Percentiles rank a stretch among this genome's conserved stretches.
phyloP scores from a whole-genome alignment of 2,888 invertebrate species.

The Cheilosia soror region DNA sequence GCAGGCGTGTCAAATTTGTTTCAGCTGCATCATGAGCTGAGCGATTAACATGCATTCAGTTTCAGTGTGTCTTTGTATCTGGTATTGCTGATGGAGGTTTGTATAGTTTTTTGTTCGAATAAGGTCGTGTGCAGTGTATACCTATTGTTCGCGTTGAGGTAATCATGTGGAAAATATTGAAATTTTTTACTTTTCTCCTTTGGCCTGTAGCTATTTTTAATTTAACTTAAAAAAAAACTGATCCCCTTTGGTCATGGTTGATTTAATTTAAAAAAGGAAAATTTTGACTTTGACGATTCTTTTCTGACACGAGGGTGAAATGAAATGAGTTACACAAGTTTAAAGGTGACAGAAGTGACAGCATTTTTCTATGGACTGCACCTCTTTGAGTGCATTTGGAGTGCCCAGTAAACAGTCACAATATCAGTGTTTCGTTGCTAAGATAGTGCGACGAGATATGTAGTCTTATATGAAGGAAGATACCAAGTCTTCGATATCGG shows the following conservation, averaged over 20 bases:
- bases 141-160: slow-evolving; percentile 45
- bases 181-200: slow-evolving; percentile 33
- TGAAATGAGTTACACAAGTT: not conserved
- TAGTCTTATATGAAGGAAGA: too few relatives aligned
- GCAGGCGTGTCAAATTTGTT: slow-evolving; percentile 72
- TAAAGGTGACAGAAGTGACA: not conserved
- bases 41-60: slow-evolving; percentile 45
- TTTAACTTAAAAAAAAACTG: slow-evolving; percentile 16
- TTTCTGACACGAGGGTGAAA: slow-evolving; percentile 1
- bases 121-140: slow-evolving; percentile 8
- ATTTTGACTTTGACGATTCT: slow-evolving; percentile 26
- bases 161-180: slow-evolving; percentile 73
- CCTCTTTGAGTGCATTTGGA: not conserved
- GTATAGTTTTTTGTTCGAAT: not conserved
- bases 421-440: too few relatives aligned
- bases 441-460: too few relatives aligned
- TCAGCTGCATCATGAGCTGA: slow-evolving; percentile 62
- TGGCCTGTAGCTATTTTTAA: slow-evolving; percentile 16
- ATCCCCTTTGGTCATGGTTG: slow-evolving; percentile 58
- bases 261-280: slow-evolving; percentile 39
- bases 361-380: not conserved
- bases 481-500: too few relatives aligned
- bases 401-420: too few relatives aligned
- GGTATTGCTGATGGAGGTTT: not conserved
- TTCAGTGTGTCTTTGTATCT: slow-evolving; percentile 16